Percentiles rank a stretch among this genome's conserved stretches.
Evolutionary conservation across 1,140 invertebrate species (phyloP).

Genomic region (Platyscapa corneri): DNA sequence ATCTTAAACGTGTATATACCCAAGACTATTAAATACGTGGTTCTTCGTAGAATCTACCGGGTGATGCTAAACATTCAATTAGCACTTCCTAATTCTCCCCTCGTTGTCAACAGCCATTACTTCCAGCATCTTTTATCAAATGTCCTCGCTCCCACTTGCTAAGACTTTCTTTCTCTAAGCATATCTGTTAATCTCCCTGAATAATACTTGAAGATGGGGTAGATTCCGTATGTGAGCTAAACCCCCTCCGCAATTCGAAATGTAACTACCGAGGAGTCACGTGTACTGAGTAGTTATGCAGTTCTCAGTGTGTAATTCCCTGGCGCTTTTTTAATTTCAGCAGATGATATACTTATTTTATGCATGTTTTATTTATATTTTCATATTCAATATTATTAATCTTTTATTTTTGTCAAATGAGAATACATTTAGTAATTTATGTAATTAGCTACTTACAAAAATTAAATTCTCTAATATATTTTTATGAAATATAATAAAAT

Average conservation of each 20-base stretch:
- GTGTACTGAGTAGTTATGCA: slow-evolving; percentile 55
- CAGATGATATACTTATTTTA: background rate
- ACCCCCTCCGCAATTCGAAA: slow-evolving; percentile 52
- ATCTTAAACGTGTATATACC: background rate
- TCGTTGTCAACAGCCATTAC: slow-evolving; percentile 73
- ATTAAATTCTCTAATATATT: too few species aligned
- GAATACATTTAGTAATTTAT: too few species aligned
- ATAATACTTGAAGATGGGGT: slow-evolving; percentile 72
- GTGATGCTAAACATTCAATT: slow-evolving; percentile 73
- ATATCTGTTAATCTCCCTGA: slow-evolving; percentile 74
- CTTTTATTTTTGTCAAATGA: too few species aligned
- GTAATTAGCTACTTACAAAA: too few species aligned
- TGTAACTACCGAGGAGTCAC: slow-evolving; percentile 59
- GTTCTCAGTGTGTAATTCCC: slow-evolving; percentile 10
- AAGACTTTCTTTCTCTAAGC: slow-evolving; percentile 58
- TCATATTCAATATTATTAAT: too few species aligned
- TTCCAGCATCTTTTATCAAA: slow-evolving; percentile 73
- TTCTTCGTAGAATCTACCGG: background rate
- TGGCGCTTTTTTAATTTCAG: background rate
- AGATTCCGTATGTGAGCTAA: slow-evolving; percentile 57
- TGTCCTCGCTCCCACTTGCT: slow-evolving; percentile 53
- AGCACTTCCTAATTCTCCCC: slow-evolving; percentile 73
- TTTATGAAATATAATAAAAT: too few species aligned
- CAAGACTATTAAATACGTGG: background rate
- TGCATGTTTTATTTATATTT: background rate